Conservation (phyloP, 2,797 vertebrate genomes). For the Lagocephalus sceleratus region DNA sequence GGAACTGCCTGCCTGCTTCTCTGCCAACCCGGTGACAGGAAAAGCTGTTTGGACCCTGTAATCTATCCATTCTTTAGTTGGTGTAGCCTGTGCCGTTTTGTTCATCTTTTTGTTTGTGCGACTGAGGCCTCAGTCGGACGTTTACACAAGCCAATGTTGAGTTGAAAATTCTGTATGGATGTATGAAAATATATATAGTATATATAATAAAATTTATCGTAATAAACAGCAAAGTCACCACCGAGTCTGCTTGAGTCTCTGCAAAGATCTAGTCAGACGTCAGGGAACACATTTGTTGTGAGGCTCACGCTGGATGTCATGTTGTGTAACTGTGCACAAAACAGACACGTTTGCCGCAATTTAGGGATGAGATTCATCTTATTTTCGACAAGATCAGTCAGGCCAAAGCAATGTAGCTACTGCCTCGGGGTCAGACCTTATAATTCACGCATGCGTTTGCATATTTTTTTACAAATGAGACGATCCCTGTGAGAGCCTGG, state of each 20-base stretch:
- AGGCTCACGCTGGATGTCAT: too few relatives aligned
- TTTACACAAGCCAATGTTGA: slow-evolving; percentile 68
- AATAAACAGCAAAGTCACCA: slow-evolving; percentile 77
- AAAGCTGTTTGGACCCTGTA: slow-evolving; percentile 55
- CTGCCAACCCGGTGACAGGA: slow-evolving; percentile 52
- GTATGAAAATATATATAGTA: slow-evolving; percentile 48
- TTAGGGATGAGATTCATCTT: too few relatives aligned
- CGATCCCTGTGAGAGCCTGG: too few relatives aligned
- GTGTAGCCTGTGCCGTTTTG: slow-evolving; percentile 58
- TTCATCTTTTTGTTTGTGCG: slow-evolving; percentile 41
- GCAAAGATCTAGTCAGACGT: not conserved
- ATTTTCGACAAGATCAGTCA: too few relatives aligned
- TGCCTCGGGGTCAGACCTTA: too few relatives aligned
- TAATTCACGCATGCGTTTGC: too few relatives aligned
- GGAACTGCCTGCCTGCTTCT: slow-evolving; percentile 50
- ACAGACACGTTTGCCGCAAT: too few relatives aligned
- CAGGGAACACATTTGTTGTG: too few relatives aligned
- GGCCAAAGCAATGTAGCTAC: too few relatives aligned
- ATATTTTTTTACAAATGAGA: too few relatives aligned
- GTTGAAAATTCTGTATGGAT: slow-evolving; percentile 73
- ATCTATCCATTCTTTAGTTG: slow-evolving; percentile 50
- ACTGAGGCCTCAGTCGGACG: slow-evolving; percentile 63
- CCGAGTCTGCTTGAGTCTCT: slow-evolving; percentile 54
- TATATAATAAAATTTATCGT: slow-evolving; percentile 66
- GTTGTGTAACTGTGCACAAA: too few relatives aligned